These are phyloP conservation scores for Wasmannia auropunctata DNA, from an alignment of 1,140 invertebrate genomes.

Conservation along the genomic window DNA sequence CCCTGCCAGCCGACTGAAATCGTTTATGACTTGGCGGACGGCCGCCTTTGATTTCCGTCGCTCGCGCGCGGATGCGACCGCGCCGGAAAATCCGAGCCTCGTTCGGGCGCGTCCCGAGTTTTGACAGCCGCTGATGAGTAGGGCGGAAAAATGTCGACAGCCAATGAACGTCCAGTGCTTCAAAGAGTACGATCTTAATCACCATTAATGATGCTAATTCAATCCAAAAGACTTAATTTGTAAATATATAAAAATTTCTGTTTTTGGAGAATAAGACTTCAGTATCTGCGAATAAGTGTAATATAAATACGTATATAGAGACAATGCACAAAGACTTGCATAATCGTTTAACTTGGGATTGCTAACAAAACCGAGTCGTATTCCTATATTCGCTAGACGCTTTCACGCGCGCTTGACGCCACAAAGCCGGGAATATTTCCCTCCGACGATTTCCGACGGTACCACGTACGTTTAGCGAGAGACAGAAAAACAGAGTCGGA, in stretches of 20 bases:
- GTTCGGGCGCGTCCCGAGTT: constrained; percentile 2
- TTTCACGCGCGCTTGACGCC: constrained; percentile 15
- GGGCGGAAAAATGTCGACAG: not conserved
- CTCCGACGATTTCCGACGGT: not conserved
- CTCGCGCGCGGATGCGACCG: not conserved
- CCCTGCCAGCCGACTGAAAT: not conserved
- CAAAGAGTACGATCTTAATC: no score
- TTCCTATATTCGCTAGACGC: constrained; percentile 12
- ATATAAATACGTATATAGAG: not conserved
- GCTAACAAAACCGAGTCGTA: not conserved
- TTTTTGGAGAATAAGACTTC: not conserved
- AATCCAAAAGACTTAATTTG: not conserved
- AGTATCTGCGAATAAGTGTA: not conserved
- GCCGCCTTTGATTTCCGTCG: not conserved
- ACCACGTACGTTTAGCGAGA: not conserved
- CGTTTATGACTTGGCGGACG: constrained; percentile 13
- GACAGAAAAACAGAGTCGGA: not conserved
- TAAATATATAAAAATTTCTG: not conserved
- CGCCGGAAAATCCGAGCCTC: not conserved
- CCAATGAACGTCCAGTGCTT: not conserved
- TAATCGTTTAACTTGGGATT: not conserved
- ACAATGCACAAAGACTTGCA: not conserved
- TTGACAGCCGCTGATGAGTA: constrained; percentile 31
- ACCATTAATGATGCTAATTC: not conserved
- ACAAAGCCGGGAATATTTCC: not conserved